phyloP scores from a whole-genome alignment of 2,797 vertebrate genomes.

The Champsocephalus gunnari region DNA sequence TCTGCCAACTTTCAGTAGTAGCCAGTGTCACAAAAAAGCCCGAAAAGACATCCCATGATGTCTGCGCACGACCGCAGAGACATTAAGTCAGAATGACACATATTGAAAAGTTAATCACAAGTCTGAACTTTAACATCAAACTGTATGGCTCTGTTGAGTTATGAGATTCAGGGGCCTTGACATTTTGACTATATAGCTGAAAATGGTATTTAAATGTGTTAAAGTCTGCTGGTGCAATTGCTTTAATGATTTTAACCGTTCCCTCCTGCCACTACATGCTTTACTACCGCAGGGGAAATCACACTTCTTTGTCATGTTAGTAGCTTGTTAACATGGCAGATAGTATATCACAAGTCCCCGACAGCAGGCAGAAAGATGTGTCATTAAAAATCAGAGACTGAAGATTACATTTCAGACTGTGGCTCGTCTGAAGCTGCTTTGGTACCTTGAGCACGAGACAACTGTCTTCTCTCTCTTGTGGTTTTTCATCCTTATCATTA shows the following conservation, averaged over 20 bases:
- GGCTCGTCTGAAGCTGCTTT: conserved; percentile 43
- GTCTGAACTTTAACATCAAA: conserved; percentile 52
- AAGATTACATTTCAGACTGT: conserved; percentile 64
- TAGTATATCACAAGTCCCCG: conserved; percentile 67
- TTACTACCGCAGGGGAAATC: conserved; percentile 38
- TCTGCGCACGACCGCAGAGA: conserved; percentile 52
- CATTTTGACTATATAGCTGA: conserved; percentile 6
- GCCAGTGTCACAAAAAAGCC: conserved; percentile 69
- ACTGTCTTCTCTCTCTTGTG: conserved; percentile 57
- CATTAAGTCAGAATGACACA: conserved; percentile 54
- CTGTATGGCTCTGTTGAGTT: conserved; percentile 27
- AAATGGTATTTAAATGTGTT: conserved; percentile 41
- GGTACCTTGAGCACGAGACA: conserved; percentile 43
- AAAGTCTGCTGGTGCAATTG: conserved; percentile 33
- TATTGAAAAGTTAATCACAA: conserved; percentile 55
- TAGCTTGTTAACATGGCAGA: conserved; percentile 75
- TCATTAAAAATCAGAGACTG: conserved; percentile 68
- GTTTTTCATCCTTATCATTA: conserved; percentile 73
- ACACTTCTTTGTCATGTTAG: conserved; percentile 60
- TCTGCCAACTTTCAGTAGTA: conserved; percentile 75
- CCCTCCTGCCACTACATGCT: conserved; percentile 82
- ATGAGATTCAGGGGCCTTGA: neutral
- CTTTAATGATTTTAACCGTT: conserved; percentile 68
- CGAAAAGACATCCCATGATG: conserved; percentile 58
- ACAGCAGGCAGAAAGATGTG: conserved; percentile 52